Conservation (phyloP, 2,797 vertebrate genomes). For the Sebastes melanostomus region DNA sequence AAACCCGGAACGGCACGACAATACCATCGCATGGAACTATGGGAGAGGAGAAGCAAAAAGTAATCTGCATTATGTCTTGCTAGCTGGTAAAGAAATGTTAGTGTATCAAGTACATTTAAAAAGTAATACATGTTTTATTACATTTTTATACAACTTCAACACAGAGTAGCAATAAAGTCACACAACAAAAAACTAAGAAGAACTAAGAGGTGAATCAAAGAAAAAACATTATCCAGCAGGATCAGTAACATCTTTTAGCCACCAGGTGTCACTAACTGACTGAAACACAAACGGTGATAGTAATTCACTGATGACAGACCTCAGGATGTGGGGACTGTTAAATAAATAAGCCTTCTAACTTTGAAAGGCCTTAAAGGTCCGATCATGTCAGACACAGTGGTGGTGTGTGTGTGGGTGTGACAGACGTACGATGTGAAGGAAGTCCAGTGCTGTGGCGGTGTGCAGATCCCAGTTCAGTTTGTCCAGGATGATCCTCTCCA, state of each 20-base stretch:
- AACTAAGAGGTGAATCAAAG: not conserved
- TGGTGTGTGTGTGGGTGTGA: not conserved
- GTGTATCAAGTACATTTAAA: not conserved
- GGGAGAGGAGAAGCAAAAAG: not conserved
- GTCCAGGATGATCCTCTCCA: constrained; percentile 97
- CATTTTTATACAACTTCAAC: not conserved
- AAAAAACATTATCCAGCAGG: not conserved
- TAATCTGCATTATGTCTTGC: too few species aligned
- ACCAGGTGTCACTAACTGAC: constrained; percentile 1
- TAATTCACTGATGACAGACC: too few species aligned
- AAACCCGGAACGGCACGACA: constrained; percentile 86
- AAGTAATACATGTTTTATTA: not conserved
- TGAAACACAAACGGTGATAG: too few species aligned
- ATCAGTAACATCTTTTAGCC: not conserved
- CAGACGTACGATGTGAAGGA: constrained; percentile 93
- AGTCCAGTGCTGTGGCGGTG: constrained; percentile 93
- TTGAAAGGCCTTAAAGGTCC: not conserved
- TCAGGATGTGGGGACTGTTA: too few species aligned
- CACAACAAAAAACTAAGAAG: too few species aligned
- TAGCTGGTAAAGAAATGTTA: not conserved
- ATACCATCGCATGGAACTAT: constrained; percentile 91
- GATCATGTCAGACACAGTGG: not conserved
- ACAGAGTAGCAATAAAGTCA: not conserved
- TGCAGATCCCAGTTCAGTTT: constrained; percentile 98
- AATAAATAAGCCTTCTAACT: not conserved